Conservation (phyloP, 2,797 vertebrate species). For the Eutrigla gurnardus region DNA sequence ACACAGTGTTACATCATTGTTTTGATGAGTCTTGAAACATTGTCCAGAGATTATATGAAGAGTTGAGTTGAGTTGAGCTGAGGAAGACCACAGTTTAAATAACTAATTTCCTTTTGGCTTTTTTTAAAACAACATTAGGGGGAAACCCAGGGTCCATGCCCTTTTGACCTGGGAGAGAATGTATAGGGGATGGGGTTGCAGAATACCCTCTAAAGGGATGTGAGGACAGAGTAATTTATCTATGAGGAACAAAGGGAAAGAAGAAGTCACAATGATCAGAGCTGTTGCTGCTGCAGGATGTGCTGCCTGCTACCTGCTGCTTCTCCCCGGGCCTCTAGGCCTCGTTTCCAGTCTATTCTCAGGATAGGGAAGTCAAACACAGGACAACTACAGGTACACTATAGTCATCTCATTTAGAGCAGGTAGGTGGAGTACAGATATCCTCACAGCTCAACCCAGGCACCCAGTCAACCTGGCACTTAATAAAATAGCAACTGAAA, state of each 20-base stretch:
- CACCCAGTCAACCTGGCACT: no score
- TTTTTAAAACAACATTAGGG: slow-evolving; percentile 63
- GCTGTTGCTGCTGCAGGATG: slow-evolving; percentile 55
- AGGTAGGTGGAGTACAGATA: slow-evolving; percentile 8
- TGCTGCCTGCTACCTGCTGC: slow-evolving; percentile 66
- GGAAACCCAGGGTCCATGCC: slow-evolving; percentile 55
- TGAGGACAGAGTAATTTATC: slow-evolving; percentile 71
- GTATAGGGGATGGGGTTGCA: slow-evolving; percentile 60
- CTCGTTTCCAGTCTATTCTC: slow-evolving; percentile 58
- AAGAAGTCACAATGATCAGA: slow-evolving; percentile 66
- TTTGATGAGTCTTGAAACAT: slow-evolving; percentile 6
- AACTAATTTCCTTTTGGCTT: slow-evolving; percentile 48
- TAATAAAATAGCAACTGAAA: no score
- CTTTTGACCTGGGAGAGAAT: slow-evolving; percentile 75
- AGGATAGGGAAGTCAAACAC: slow-evolving; percentile 46
- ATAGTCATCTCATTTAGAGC: slow-evolving; percentile 19
- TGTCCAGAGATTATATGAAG: slow-evolving; percentile 1
- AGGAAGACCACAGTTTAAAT: slow-evolving; percentile 33
- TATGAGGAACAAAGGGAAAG: slow-evolving; percentile 66
- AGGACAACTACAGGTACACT: not conserved
- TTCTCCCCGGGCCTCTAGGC: slow-evolving; percentile 49
- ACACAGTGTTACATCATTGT: not conserved
- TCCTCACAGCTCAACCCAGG: no score
- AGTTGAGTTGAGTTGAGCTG: not conserved
- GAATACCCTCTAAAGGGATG: slow-evolving; percentile 64